phyloP scores from a whole-genome alignment of 2,113 vertebrate genomes.

The Cyprinodon tularosa region DNA sequence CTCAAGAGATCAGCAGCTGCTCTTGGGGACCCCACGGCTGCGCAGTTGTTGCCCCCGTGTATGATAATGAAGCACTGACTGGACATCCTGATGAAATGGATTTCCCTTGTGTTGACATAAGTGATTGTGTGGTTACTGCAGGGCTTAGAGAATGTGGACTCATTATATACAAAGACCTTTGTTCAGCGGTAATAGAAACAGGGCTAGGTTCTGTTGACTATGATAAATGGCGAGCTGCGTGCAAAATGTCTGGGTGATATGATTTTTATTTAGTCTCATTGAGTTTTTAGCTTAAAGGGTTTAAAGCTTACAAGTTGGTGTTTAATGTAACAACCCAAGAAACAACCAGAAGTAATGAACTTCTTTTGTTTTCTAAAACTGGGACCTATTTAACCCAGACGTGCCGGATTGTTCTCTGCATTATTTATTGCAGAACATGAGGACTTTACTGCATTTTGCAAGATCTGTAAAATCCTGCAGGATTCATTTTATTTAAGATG shows the following conservation, averaged over 20 bases:
- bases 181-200: conserved; percentile 56
- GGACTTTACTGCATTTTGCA: conserved; percentile 4
- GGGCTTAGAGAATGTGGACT: conserved; percentile 65
- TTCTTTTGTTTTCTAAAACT: conserved; percentile 43
- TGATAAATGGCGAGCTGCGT: conserved; percentile 50
- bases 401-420: conserved; percentile 39
- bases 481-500: conserved; percentile 46
- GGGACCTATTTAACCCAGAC: conserved; percentile 34
- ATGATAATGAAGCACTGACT: conserved; percentile 63
- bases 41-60: conserved; percentile 40
- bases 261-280: conserved; percentile 51
- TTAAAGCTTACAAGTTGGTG: conserved; percentile 38
- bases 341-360: conserved; percentile 49
- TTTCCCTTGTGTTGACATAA: conserved; percentile 76
- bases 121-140: conserved; percentile 72
- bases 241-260: conserved; percentile 49
- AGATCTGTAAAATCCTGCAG: conserved; percentile 2
- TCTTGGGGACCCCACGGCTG: conserved; percentile 32
- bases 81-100: conserved; percentile 67
- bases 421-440: conserved; percentile 16
- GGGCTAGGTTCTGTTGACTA: conserved; percentile 40
- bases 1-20: conserved; percentile 33
- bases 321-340: conserved; percentile 45
- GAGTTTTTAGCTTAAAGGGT: conserved; percentile 49
- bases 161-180: conserved; percentile 64